phyloP scores from a whole-genome alignment of 2,797 vertebrate species.

The Benthosema pterotum region DNA sequence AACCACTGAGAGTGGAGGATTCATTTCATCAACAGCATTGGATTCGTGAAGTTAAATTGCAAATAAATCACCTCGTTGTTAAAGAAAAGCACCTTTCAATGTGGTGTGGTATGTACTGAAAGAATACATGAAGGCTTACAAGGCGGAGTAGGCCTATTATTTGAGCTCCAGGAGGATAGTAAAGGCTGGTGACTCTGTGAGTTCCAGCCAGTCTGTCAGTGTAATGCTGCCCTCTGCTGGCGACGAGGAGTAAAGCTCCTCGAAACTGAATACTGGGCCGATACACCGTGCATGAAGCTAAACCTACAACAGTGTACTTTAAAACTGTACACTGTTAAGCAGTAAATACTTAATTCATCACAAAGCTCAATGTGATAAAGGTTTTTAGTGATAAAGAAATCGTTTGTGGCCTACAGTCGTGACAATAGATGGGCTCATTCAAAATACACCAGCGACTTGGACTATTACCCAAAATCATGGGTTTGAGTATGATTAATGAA shows the following conservation, averaged over 20 bases:
- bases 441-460: neutral
- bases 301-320: neutral
- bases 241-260: neutral
- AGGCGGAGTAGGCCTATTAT: too few relatives aligned
- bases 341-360: too few relatives aligned
- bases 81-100: too few relatives aligned
- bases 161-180: neutral
- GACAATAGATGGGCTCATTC: neutral
- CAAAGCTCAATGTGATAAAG: neutral
- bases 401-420: too few relatives aligned
- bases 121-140: neutral
- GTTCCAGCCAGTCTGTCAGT: neutral
- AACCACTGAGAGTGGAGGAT: too few relatives aligned
- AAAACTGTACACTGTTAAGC: too few relatives aligned
- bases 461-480: neutral
- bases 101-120: too few relatives aligned
- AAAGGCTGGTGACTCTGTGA: neutral
- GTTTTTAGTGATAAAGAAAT: too few relatives aligned
- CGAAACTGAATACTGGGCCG: neutral
- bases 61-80: too few relatives aligned
- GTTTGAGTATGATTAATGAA: too few relatives aligned
- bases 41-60: too few relatives aligned
- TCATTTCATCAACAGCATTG: too few relatives aligned
- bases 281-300: neutral
- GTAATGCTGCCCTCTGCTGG: slow-evolving; percentile 56